A percentile compares a stretch with the other conserved stretches of the same genome.
Conservation (phyloP, 2,888 invertebrate species). For the Notocelia uddmanniana region DNA sequence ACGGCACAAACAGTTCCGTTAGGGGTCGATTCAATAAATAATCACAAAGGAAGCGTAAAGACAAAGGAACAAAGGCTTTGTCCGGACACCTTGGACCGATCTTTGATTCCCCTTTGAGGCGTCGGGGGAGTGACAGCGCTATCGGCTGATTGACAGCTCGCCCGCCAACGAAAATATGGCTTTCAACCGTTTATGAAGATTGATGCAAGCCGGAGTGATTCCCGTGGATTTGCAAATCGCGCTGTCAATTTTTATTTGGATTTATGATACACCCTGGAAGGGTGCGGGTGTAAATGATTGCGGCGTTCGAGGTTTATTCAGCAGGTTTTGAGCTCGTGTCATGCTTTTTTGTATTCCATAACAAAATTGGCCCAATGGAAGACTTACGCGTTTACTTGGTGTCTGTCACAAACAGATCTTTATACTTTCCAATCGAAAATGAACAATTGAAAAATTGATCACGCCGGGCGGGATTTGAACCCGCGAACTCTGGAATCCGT, state of each 20-base stretch:
- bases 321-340: not conserved
- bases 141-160: constrained; percentile 76
- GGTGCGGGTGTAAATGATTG: constrained; percentile 23
- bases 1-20: constrained; percentile 40
- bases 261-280: constrained; percentile 47
- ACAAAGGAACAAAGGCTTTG: constrained; percentile 48
- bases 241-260: constrained; percentile 53
- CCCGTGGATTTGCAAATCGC: constrained; percentile 60
- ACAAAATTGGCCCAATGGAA: too few relatives aligned
- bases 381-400: too few relatives aligned
- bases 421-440: too few relatives aligned
- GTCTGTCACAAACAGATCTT: too few relatives aligned
- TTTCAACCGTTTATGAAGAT: constrained; percentile 78
- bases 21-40: constrained; percentile 48
- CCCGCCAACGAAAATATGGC: constrained; percentile 77
- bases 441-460: too few relatives aligned
- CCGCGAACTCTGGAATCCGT: too few relatives aligned
- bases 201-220: constrained; percentile 65
- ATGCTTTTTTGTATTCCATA: not conserved
- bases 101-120: constrained; percentile 44
- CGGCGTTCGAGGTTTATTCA: not conserved
- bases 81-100: constrained; percentile 43
- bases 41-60: constrained; percentile 49
- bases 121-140: constrained; percentile 52
- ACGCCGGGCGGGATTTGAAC: too few relatives aligned